These are phyloP conservation scores for Slavum lentiscoides DNA, from an alignment of 2,888 invertebrate genomes.

Conservation along the genomic window DNA sequence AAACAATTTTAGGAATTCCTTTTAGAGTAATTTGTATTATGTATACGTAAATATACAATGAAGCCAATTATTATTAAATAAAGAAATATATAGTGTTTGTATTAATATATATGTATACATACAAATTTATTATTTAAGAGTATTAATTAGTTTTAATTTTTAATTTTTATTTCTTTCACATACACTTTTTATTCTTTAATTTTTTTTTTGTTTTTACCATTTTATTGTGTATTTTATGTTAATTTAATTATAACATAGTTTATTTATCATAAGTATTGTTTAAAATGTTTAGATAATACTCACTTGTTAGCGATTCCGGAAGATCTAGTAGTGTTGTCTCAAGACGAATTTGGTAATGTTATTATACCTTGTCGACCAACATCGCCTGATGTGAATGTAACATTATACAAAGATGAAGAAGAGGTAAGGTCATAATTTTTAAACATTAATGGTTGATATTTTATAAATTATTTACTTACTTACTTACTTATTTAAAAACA, in stretches of 20 bases:
- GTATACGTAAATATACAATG: too few species aligned
- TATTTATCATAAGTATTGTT: neutral
- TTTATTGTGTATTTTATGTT: neutral
- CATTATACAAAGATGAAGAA: slow-evolving; percentile 52
- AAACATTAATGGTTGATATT: neutral
- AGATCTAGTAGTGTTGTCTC: slow-evolving; percentile 58
- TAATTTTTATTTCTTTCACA: too few species aligned
- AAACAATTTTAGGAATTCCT: neutral
- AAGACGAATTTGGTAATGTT: slow-evolving; percentile 60
- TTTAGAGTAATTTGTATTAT: neutral
- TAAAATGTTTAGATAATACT: slow-evolving; percentile 60
- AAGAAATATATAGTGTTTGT: too few species aligned
- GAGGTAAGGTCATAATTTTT: slow-evolving; percentile 49
- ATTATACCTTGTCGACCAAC: slow-evolving; percentile 70
- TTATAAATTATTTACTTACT: neutral
- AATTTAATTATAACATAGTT: neutral
- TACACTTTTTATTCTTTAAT: too few species aligned
- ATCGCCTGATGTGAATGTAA: slow-evolving; percentile 65
- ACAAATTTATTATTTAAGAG: too few species aligned
- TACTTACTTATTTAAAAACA: too few species aligned
- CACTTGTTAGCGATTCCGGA: slow-evolving; percentile 61
- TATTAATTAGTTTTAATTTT: too few species aligned
- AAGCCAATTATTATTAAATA: too few species aligned
- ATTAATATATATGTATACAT: too few species aligned
- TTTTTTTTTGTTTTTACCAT: neutral